Conservation (phyloP, 2,113 vertebrate genomes). For the Lagopus leucura region DNA sequence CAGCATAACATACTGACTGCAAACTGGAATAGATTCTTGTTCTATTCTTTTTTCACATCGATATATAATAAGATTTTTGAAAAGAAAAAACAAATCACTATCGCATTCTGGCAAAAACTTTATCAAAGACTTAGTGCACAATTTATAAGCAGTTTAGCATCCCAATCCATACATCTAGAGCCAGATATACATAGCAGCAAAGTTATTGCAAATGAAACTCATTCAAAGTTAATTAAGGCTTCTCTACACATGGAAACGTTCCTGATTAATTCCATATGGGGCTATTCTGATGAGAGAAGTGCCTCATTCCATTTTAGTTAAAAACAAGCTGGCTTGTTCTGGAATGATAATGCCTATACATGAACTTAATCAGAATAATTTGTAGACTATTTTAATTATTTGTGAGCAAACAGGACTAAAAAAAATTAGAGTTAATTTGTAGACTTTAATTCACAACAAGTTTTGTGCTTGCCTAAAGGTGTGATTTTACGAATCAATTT, state of each 20-base stretch:
- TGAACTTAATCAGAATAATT: background rate
- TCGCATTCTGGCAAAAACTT: background rate
- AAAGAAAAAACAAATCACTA: background rate
- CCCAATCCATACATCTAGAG: background rate
- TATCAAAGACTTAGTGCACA: background rate
- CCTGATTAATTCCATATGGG: conserved; percentile 50
- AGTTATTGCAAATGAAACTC: conserved; percentile 33
- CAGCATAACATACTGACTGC: background rate
- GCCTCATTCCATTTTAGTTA: conserved; percentile 12
- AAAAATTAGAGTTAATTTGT: background rate
- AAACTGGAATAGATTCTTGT: background rate
- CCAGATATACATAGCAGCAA: conserved; percentile 12
- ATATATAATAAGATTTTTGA: background rate
- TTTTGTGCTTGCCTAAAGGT: background rate
- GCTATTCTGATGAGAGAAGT: conserved; percentile 27
- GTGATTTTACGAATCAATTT: background rate
- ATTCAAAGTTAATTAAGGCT: conserved; percentile 55
- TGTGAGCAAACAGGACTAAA: background rate
- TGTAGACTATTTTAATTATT: background rate
- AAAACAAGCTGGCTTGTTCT: conserved; percentile 14
- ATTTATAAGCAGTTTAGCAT: background rate
- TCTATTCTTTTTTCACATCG: background rate
- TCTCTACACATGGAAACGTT: conserved; percentile 38
- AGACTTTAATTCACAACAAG: background rate
- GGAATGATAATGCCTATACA: background rate